These are phyloP conservation scores for Triplophysa tibetana DNA, from an alignment of 2,113 vertebrate species.

Conservation along the genomic window DNA sequence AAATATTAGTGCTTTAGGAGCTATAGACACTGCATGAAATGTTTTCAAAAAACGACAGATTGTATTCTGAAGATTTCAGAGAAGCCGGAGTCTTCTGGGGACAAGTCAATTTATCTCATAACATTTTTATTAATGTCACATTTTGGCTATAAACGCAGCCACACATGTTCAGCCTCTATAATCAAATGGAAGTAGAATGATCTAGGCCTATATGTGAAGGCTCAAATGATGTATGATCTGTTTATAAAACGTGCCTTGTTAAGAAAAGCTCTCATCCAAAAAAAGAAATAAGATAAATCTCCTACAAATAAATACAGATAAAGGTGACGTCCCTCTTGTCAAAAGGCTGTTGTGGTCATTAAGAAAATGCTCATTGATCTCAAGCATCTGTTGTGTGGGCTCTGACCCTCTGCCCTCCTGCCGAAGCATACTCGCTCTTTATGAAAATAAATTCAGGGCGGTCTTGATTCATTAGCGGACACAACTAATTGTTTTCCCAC, in stretches of 20 bases:
- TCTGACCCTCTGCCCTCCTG: constrained; percentile 39
- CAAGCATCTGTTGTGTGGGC: constrained; percentile 41
- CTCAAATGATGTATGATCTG: neutral
- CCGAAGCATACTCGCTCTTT: constrained; percentile 57
- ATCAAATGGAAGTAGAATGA: too few relatives aligned
- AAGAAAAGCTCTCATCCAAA: neutral
- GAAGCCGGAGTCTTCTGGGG: neutral
- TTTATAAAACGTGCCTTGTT: neutral
- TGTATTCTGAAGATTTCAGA: neutral
- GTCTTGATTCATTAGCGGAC: constrained; percentile 56
- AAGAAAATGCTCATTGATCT: constrained; percentile 33
- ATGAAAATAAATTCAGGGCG: constrained; percentile 58
- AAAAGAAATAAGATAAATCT: neutral
- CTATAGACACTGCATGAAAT: constrained; percentile 49
- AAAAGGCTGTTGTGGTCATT: constrained; percentile 7
- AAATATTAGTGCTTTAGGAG: constrained; percentile 41
- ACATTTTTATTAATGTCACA: too few relatives aligned
- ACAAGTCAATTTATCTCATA: too few relatives aligned
- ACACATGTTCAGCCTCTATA: too few relatives aligned
- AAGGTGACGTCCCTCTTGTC: neutral
- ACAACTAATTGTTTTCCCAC: constrained; percentile 60
- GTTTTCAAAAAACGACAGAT: neutral
- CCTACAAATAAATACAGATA: neutral
- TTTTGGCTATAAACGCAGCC: too few relatives aligned
- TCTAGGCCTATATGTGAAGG: too few relatives aligned